Evolutionary conservation across 2,888 invertebrate species (phyloP), one percentile per base, ranked within the genome.

Genomic region (Polylopha cassiicola): DNA sequence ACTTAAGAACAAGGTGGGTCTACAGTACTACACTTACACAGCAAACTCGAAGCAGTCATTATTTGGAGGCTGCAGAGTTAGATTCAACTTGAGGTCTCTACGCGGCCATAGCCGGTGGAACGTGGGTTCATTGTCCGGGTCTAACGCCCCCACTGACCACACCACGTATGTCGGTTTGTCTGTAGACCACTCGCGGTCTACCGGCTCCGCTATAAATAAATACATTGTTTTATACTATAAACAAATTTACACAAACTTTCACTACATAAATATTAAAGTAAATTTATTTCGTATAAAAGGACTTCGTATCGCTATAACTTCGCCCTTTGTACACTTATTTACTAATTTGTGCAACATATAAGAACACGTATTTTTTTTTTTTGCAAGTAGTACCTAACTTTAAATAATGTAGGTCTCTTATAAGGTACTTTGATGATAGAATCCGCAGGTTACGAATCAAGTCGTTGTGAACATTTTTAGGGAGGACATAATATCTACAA

Each of bases 131-230:
- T 89, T 89, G 51, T 89, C 91, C 14, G 88, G 86, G 69, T 94
- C 94, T 50, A 95, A 77, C 48, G 89, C 87, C 2, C 97, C 97
- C 37, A 95, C 75, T 1, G 95, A 95, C 96, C 96, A 97, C 38
- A 96, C 89, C 9, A 92, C 87, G 61, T 88, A 91, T 43, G 91
- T 79, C 48, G 87, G 85, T n/a, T 88, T 84, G 50, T 91, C 89
- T 39, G 89, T 78, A 18, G 87, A 85, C 76, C 91, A 91, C 65
- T 90, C 91, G 61, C 90, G 92, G 63, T 95, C 95, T 16, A 93
- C 91, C 39, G 80, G 53, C 79, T 95, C 95, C 56, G 91, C 94
- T 94, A 65, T 2, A 72, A 65, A 41, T 27, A 13, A 37, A 29
- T n/a, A 2, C 8, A 8, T n/a, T 7, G 9, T 9, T 13, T 9